A percentile compares a stretch with the other conserved stretches of the same genome.
These are phyloP conservation scores for Meloidogyne exigua DNA, from an alignment of 1,140 invertebrate species.

Conservation along the genomic window DNA sequence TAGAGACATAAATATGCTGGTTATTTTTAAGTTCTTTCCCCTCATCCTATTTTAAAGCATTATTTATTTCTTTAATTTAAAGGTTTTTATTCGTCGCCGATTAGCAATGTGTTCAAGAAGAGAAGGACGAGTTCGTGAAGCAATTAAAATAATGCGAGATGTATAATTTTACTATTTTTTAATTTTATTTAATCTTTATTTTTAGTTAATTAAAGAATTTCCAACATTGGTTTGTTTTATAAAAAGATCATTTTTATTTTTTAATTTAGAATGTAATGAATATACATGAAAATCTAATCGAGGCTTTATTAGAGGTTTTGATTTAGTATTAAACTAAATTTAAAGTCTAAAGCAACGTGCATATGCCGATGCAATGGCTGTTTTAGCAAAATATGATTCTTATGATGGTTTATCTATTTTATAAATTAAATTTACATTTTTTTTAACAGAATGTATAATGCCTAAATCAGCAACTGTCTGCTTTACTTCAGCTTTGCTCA, in stretches of 20 bases:
- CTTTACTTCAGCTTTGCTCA: conserved; percentile 89
- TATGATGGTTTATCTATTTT: conserved; percentile 45
- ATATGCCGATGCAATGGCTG: conserved; percentile 92
- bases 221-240: conserved; percentile 28
- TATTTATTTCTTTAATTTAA: not conserved
- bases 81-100: conserved; percentile 64
- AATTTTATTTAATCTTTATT: not conserved
- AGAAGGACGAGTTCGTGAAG: conserved; percentile 86
- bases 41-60: not conserved
- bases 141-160: conserved; percentile 94
- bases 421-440: not conserved
- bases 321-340: not conserved
- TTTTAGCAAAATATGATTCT: conserved; percentile 88
- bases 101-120: conserved; percentile 94
- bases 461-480: conserved; percentile 95
- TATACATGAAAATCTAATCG: conserved; percentile 95
- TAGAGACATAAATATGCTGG: conserved; percentile 88
- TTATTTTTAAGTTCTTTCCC: conserved; percentile 74
- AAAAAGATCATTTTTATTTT: conserved; percentile 4
- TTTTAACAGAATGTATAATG: conserved; percentile 76
- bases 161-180: conserved; percentile 65
- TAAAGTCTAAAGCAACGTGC: conserved; percentile 77
- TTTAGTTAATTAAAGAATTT: conserved; percentile 29
- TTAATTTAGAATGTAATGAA: conserved; percentile 77
- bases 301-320: conserved; percentile 76